A percentile compares a stretch with the other conserved stretches of the same genome.
Conservation (phyloP, 2,113 vertebrate species). For the Malurus alboscapulatus region DNA sequence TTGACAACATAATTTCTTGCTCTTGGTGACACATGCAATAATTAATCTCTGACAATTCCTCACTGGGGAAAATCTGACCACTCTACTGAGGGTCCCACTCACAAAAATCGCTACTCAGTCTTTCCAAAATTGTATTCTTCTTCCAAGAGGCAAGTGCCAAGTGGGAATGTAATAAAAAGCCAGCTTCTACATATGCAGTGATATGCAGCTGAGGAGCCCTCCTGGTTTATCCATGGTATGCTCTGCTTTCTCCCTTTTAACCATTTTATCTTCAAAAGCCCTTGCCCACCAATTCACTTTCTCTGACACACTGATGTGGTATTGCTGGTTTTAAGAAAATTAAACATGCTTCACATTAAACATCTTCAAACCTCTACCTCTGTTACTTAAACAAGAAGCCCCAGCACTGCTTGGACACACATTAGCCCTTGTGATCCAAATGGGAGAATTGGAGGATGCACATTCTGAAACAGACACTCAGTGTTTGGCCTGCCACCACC, state of each 20-base stretch:
- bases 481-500: neutral
- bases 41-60: neutral
- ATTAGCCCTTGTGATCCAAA: neutral
- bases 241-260: neutral
- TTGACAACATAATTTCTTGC: neutral
- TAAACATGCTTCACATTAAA: neutral
- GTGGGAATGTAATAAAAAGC: neutral
- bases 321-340: neutral
- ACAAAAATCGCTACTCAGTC: neutral
- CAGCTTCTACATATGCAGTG: neutral
- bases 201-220: neutral
- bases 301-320: neutral
- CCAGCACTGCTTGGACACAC: neutral
- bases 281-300: neutral
- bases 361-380: neutral
- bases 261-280: neutral
- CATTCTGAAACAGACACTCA: neutral
- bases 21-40: neutral
- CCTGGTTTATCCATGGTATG: neutral
- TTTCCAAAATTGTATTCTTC: neutral
- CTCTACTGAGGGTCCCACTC: neutral
- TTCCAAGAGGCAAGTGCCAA: neutral
- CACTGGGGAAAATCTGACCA: conserved; percentile 6
- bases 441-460: accelerated
- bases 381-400: neutral